A percentile compares a stretch with the other conserved stretches of the same genome.
These are phyloP conservation scores for Pluvianellus socialis DNA, from an alignment of 2,113 vertebrate genomes.

Conservation along the genomic window DNA sequence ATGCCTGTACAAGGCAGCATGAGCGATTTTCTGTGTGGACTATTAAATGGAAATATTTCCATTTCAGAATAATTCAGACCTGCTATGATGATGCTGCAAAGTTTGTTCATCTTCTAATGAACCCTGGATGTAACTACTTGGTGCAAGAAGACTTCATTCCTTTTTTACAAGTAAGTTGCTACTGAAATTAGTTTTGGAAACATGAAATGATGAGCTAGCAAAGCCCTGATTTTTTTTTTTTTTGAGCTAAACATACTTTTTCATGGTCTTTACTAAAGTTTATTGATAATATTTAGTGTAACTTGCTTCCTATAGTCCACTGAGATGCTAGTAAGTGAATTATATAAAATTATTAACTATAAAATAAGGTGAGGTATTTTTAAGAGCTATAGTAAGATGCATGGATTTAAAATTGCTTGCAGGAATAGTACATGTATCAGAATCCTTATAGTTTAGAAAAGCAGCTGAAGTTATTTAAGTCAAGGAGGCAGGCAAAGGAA, in stretches of 20 bases:
- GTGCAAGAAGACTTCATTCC: conserved; percentile 97
- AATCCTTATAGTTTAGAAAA: neutral
- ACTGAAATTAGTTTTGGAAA: neutral
- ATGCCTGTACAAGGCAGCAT: neutral
- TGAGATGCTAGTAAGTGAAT: neutral
- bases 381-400: neutral
- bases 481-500: neutral
- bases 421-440: neutral
- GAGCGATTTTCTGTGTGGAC: neutral
- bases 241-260: neutral
- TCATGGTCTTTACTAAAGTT: neutral
- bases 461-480: neutral
- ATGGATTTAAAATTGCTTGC: neutral
- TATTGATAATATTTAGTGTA: neutral
- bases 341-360: neutral
- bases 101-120: conserved; percentile 93
- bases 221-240: neutral
- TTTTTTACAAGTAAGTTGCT: conserved; percentile 89
- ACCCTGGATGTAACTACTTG: conserved; percentile 90
- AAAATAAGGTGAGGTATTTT: neutral
- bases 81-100: conserved; percentile 92
- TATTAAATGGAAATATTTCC: neutral
- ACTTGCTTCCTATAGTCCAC: neutral
- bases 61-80: conserved; percentile 84
- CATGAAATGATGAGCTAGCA: neutral